phyloP scores from a whole-genome alignment of 2,797 vertebrate genomes.

The Chiroxiphia lanceolata region DNA sequence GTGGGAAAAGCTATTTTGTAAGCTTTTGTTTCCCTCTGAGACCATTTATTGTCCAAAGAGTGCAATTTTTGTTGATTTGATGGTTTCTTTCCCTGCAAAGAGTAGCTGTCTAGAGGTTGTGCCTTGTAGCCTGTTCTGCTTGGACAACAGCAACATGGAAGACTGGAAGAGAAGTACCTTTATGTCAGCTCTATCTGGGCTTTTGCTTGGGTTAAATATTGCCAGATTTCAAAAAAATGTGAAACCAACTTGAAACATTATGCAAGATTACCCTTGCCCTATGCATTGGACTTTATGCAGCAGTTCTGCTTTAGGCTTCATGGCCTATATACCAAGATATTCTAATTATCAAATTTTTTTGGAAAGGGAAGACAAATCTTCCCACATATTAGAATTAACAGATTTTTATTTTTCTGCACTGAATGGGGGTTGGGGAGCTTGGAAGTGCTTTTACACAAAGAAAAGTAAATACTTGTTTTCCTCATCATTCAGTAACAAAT shows the following conservation, averaged over 20 bases:
- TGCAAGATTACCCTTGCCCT: not conserved
- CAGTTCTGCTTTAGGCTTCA: not conserved
- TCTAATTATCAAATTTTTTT: not conserved
- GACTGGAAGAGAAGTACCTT: not conserved
- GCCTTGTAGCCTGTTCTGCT: not conserved
- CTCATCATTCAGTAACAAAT: not conserved
- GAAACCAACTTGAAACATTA: not conserved
- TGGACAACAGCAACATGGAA: not conserved
- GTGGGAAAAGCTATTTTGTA: not conserved
- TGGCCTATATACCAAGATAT: not conserved
- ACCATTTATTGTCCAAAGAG: not conserved
- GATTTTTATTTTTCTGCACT: not conserved
- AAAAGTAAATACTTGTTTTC: not conserved
- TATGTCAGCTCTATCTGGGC: not conserved
- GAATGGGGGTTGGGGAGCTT: not conserved
- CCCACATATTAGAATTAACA: not conserved
- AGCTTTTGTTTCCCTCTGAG: not conserved
- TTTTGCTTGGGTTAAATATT: not conserved
- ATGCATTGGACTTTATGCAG: not conserved
- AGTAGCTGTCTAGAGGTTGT: fast-evolving
- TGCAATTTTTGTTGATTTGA: not conserved
- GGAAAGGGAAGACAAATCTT: not conserved
- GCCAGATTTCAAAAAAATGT: not conserved
- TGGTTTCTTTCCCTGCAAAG: not conserved
- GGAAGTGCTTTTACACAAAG: not conserved